A percentile compares a stretch with the other conserved stretches of the same genome.
phyloP scores from a whole-genome alignment of 1,140 invertebrate species.

The Pseudomyrmex pallidus region DNA sequence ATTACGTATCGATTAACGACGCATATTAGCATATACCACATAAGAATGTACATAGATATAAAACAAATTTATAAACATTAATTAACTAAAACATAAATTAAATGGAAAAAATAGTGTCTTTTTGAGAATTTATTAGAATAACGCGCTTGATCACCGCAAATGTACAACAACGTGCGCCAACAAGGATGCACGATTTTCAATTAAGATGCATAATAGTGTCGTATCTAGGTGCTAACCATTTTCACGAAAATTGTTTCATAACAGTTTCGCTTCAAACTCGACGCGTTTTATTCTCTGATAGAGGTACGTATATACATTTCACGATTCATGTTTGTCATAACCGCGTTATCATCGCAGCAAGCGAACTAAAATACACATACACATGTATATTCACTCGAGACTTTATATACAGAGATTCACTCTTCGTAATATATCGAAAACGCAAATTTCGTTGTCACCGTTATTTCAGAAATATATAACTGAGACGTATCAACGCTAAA shows the following conservation, averaged over 20 bases:
- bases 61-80: background rate
- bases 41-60: background rate
- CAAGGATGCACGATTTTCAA: background rate
- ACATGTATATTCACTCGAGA: background rate
- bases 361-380: background rate
- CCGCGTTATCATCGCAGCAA: slow-evolving; percentile 13
- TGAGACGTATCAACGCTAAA: background rate
- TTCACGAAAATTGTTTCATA: slow-evolving; percentile 8
- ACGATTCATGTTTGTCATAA: background rate
- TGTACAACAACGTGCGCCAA: background rate
- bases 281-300: background rate
- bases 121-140: background rate
- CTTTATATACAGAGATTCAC: slow-evolving; percentile 41
- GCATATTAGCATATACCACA: background rate
- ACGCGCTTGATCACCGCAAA: background rate
- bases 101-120: too few species aligned
- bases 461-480: slow-evolving; percentile 27
- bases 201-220: slow-evolving; percentile 7
- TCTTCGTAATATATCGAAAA: slow-evolving; percentile 49
- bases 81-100: background rate
- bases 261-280: background rate
- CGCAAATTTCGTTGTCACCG: slow-evolving; percentile 24
- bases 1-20: background rate
- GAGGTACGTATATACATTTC: background rate
- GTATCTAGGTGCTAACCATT: background rate